phyloP scores from a whole-genome alignment of 1,140 invertebrate species.

The Cotesia chilonis region DNA sequence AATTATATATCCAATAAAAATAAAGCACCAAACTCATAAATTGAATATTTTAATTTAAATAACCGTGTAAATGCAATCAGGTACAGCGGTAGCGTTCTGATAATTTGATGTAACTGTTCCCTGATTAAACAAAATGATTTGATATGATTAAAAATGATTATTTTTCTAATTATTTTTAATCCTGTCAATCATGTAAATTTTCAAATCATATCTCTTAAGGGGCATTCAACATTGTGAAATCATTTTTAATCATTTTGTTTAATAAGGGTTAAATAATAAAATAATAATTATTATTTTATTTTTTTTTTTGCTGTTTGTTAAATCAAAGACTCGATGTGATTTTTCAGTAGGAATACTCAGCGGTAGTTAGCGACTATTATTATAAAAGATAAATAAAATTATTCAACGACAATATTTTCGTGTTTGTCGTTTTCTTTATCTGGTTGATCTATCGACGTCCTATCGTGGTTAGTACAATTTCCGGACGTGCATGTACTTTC shows the following conservation, averaged over 20 bases:
- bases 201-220: too few relatives aligned
- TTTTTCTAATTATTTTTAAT: too few relatives aligned
- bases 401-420: constrained; percentile 15
- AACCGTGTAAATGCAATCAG: constrained; percentile 38
- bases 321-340: background rate
- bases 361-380: constrained; percentile 18
- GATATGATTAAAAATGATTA: too few relatives aligned
- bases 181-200: too few relatives aligned
- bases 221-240: too few relatives aligned
- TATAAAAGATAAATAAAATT: background rate
- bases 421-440: constrained; percentile 15
- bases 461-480: constrained; percentile 61
- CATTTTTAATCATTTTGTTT: too few relatives aligned
- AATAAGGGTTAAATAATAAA: background rate
- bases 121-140: too few relatives aligned
- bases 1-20: too few relatives aligned
- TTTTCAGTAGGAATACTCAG: constrained; percentile 22
- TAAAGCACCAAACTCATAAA: constrained; percentile 10
- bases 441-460: constrained; percentile 40
- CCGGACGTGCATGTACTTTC: constrained; percentile 56
- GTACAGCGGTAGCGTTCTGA: constrained; percentile 34
- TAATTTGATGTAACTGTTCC: background rate
- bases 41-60: constrained; percentile 3
- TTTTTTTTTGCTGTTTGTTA: constrained; percentile 14
- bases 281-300: constrained; percentile 10